These are phyloP conservation scores for Hyles vespertilio DNA, from an alignment of 1,140 invertebrate genomes.

Conservation along the genomic window DNA sequence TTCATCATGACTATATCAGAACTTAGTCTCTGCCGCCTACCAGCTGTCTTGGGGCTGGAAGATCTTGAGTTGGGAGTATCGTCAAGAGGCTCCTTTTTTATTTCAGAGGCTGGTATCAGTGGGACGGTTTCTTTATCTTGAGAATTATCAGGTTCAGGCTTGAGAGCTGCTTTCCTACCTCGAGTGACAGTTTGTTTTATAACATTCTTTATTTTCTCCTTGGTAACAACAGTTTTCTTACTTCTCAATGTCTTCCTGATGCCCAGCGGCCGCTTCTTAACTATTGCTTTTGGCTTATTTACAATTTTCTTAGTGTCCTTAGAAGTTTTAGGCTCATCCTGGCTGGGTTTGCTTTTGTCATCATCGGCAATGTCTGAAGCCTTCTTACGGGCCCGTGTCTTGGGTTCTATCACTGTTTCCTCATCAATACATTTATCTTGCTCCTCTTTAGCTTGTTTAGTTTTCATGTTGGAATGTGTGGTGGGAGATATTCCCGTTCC, in stretches of 20 bases:
- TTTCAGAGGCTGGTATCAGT: slow-evolving; percentile 61
- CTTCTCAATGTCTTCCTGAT: slow-evolving; percentile 64
- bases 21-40: slow-evolving; percentile 58
- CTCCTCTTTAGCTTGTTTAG: slow-evolving; percentile 68
- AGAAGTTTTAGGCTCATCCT: slow-evolving; percentile 64
- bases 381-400: slow-evolving; percentile 66
- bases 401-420: slow-evolving; percentile 60
- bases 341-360: slow-evolving; percentile 45
- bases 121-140: slow-evolving; percentile 56
- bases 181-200: slow-evolving; percentile 47
- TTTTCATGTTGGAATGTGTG: slow-evolving; percentile 73
- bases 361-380: slow-evolving; percentile 59
- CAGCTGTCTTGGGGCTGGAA: slow-evolving; percentile 65
- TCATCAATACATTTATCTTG: slow-evolving; percentile 65
- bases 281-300: slow-evolving; percentile 53
- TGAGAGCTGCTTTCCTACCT: slow-evolving; percentile 49
- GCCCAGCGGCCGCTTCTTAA: slow-evolving; percentile 63
- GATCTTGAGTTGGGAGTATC: slow-evolving; percentile 64
- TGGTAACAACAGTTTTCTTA: slow-evolving; percentile 55
- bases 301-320: slow-evolving; percentile 58
- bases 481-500: slow-evolving; percentile 53
- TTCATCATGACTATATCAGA: slow-evolving; percentile 71
- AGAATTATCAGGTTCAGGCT: slow-evolving; percentile 39
- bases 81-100: slow-evolving; percentile 68
- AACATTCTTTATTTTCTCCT: slow-evolving; percentile 55